phyloP scores from a whole-genome alignment of 1,140 invertebrate genomes.

The Ceratina australensis region DNA sequence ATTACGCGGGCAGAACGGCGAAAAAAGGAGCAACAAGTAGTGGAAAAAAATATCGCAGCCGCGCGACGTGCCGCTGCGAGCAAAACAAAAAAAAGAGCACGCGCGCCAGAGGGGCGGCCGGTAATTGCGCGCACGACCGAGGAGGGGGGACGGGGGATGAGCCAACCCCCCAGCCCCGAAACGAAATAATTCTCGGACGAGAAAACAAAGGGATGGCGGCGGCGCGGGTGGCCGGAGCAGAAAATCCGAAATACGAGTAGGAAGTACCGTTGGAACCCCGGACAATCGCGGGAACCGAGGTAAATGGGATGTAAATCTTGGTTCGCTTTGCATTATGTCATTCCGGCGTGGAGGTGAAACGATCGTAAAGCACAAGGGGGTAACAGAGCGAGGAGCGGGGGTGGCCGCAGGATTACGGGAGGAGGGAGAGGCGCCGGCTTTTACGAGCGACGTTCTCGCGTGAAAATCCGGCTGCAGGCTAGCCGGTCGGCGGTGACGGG shows the following conservation, averaged over 20 bases:
- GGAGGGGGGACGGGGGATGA: background rate
- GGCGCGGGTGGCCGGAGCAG: conserved; percentile 12
- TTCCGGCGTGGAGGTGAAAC: conserved; percentile 42
- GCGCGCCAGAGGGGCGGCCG: background rate
- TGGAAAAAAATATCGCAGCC: conserved; percentile 26
- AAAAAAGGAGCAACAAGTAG: conserved; percentile 50
- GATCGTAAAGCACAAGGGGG: conserved; percentile 53
- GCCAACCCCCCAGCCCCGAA: conserved; percentile 19
- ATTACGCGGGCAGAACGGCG: conserved; percentile 36
- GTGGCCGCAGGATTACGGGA: conserved; percentile 46
- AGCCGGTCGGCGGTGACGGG: conserved; percentile 1
- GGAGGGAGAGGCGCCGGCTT: conserved; percentile 39
- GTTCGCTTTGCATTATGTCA: conserved; percentile 62
- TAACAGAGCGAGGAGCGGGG: background rate
- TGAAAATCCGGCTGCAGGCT: conserved; percentile 45
- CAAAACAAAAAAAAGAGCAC: conserved; percentile 16
- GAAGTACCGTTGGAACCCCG: conserved; percentile 27
- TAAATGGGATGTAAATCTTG: conserved; percentile 63
- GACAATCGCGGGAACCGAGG: conserved; percentile 53
- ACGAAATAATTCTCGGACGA: conserved; percentile 52
- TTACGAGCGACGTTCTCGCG: conserved; percentile 52
- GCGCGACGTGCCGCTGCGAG: conserved; percentile 32
- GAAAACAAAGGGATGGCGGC: conserved; percentile 30
- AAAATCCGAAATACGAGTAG: conserved; percentile 51
- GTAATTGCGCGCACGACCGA: conserved; percentile 36